phyloP scores from a whole-genome alignment of 1,140 invertebrate genomes.

The Nephila pilipes region DNA sequence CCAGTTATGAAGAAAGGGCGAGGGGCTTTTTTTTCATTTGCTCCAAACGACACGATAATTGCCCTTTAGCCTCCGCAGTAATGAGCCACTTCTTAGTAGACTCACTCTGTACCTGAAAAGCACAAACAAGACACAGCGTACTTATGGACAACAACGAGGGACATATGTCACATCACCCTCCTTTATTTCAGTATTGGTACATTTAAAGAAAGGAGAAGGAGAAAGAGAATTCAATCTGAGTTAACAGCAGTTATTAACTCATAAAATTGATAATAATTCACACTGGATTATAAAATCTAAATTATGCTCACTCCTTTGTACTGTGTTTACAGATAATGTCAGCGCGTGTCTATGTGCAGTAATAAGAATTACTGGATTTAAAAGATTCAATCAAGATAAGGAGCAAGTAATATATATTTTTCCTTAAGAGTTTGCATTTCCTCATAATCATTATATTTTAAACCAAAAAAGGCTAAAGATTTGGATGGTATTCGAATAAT shows the following conservation, averaged over 20 bases:
- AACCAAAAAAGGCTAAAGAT: too few species aligned
- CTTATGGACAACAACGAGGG: constrained; percentile 60
- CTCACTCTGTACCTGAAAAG: constrained; percentile 56
- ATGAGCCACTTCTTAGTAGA: constrained; percentile 76
- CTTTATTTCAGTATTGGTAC: not conserved
- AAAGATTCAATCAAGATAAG: too few species aligned
- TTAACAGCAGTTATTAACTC: constrained; percentile 1
- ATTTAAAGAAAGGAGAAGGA: not conserved
- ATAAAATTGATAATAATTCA: not conserved
- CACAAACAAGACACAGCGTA: constrained; percentile 54
- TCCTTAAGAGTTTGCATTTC: too few species aligned
- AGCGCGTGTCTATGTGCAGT: not conserved
- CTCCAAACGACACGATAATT: constrained; percentile 70
- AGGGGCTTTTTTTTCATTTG: constrained; percentile 23
- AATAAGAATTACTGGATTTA: not conserved
- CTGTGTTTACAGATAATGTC: not conserved
- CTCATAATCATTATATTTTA: too few species aligned
- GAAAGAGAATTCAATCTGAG: not conserved
- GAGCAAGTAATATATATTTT: too few species aligned
- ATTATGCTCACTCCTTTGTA: not conserved
- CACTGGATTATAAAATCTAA: not conserved
- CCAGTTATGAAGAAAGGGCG: constrained; percentile 32
- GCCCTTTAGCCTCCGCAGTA: constrained; percentile 73
- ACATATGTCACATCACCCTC: not conserved
- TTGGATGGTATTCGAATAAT: too few species aligned